Evolutionary conservation across 1,140 invertebrate genomes (phyloP).

Genomic region (Tetranychus urticae): DNA sequence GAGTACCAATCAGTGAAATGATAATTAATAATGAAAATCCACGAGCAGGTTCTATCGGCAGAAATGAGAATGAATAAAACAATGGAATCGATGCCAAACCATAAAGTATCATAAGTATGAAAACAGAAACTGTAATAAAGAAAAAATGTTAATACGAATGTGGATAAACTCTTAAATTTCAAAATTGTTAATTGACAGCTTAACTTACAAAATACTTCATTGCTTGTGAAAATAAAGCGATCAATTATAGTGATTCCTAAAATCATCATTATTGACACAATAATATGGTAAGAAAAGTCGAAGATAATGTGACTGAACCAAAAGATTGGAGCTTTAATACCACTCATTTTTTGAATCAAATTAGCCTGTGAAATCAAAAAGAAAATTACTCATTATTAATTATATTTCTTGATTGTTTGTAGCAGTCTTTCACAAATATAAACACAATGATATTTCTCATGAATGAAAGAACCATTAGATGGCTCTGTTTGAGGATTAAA

Average conservation of each 20-base stretch:
- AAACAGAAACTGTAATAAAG: background rate
- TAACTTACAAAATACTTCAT: background rate
- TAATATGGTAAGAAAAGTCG: constrained; percentile 6
- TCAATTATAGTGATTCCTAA: constrained; percentile 2
- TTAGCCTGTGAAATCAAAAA: constrained; percentile 9
- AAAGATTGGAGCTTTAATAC: constrained; percentile 3
- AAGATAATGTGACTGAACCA: constrained; percentile 10
- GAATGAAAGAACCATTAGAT: background rate
- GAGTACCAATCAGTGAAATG: background rate
- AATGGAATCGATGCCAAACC: background rate
- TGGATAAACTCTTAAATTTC: background rate
- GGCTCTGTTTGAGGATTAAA: background rate
- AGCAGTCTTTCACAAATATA: background rate
- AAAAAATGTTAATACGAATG: background rate
- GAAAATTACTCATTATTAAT: background rate
- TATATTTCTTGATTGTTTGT: background rate
- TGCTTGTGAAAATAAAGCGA: background rate
- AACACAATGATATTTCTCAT: background rate
- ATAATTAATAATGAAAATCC: background rate
- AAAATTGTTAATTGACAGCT: background rate
- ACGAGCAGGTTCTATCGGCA: background rate
- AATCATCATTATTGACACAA: constrained; percentile 5
- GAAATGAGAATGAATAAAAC: background rate
- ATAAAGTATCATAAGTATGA: background rate
- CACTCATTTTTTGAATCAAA: constrained; percentile 13